A percentile compares a stretch with the other conserved stretches of the same genome.
Conservation (phyloP, 2,888 invertebrate genomes). For the Noctua janthina region DNA sequence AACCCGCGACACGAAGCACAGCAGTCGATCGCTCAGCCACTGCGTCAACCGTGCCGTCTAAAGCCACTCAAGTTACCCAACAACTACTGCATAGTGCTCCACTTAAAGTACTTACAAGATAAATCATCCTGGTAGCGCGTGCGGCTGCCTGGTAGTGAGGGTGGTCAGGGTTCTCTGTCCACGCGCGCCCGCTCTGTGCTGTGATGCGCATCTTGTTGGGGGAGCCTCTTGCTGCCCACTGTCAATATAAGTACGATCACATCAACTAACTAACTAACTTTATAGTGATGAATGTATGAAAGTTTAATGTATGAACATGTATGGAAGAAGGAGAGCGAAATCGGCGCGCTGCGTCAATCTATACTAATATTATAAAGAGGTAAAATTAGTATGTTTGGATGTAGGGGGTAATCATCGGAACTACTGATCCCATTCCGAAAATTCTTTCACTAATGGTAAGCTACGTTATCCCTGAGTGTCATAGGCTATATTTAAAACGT, state of each 20-base stretch:
- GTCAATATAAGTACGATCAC: constrained; percentile 26
- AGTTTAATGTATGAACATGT: not conserved
- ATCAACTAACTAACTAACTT: too few relatives aligned
- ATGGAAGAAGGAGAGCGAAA: not conserved
- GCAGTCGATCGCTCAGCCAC: too few relatives aligned
- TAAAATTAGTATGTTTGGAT: not conserved
- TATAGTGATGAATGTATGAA: not conserved
- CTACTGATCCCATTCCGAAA: not conserved
- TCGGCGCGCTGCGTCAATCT: not conserved
- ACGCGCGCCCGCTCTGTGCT: constrained; percentile 96
- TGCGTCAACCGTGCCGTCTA: too few relatives aligned
- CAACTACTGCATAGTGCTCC: not conserved
- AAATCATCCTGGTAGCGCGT: constrained; percentile 95
- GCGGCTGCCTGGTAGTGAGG: constrained; percentile 97
- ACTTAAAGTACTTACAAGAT: constrained; percentile 87
- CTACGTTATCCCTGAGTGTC: not conserved
- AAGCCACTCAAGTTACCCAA: not conserved
- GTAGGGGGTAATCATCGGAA: not conserved
- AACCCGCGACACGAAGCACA: too few relatives aligned
- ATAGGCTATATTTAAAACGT: not conserved
- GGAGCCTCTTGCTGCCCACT: constrained; percentile 95
- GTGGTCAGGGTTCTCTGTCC: constrained; percentile 98
- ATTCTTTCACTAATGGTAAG: not conserved
- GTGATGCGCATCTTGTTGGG: constrained; percentile 95
- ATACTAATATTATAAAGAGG: not conserved